Evolutionary conservation across 1,140 invertebrate genomes (phyloP).

Genomic region (Papilio aristodemus): DNA sequence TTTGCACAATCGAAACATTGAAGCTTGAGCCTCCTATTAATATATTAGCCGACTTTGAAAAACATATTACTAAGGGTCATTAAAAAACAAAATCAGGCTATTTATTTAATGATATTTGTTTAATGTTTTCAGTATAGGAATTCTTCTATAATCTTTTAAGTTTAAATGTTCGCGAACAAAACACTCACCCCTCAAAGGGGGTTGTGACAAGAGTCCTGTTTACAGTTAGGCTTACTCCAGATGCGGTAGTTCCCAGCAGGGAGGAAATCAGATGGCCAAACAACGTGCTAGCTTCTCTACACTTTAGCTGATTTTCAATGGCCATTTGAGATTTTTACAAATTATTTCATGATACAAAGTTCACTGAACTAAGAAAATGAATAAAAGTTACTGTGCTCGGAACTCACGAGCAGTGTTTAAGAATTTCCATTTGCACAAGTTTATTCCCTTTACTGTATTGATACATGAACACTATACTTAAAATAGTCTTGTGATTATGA

Average conservation of each 20-base stretch:
- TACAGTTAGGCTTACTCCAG: slow-evolving; percentile 32
- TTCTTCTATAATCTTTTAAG: slow-evolving; percentile 33
- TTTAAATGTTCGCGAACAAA: slow-evolving; percentile 29
- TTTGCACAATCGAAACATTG: no score
- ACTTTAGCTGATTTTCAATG: slow-evolving; percentile 32
- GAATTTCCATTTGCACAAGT: no score
- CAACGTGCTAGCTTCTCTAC: slow-evolving; percentile 25
- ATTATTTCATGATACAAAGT: slow-evolving; percentile 2
- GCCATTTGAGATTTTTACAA: slow-evolving; percentile 33
- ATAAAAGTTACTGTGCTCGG: no score
- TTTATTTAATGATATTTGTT: background rate
- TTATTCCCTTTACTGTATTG: no score
- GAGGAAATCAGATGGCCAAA: slow-evolving; percentile 33
- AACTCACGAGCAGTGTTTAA: no score
- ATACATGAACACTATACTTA: no score
- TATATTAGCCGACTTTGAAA: no score
- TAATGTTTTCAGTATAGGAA: slow-evolving; percentile 25
- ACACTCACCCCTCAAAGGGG: slow-evolving; percentile 33
- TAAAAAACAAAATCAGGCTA: no score
- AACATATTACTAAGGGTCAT: no score
- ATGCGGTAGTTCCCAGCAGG: slow-evolving; percentile 29
- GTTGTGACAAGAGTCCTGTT: slow-evolving; percentile 34
- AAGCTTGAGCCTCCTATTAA: no score
- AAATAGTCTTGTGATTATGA: no score
- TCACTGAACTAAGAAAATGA: background rate